Evolutionary conservation across 2,797 vertebrate species (phyloP), one percentile per base, ranked within the genome.

Genomic region (Aulostomus chinensis): DNA sequence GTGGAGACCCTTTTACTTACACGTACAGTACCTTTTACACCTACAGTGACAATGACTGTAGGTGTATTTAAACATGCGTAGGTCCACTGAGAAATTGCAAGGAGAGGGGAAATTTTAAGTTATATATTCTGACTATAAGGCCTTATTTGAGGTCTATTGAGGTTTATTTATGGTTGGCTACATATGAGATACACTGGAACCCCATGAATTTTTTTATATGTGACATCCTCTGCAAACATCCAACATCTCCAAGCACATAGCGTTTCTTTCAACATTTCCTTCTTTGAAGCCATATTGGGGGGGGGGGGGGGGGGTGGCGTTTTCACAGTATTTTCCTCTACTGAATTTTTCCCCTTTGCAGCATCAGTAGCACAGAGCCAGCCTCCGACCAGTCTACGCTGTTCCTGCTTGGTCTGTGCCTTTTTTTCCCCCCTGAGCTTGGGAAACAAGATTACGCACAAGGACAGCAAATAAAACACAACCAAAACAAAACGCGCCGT

Each of bases 301-400:
- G 78, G 42, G 18, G 2, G 16, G 42, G 18, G 2, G 16, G n/a
- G n/a, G n/a, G n/a, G n/a, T n/a, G 79, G 77, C 74, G 72, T 78
- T 84, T 76, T 68, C 75, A 29, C 36, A 52, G 30, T 40, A 38
- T 68, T 69, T 54, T 51, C 63, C 60, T 47, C 41, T 12, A 58
- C 48, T 80, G 73, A 80, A 84, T 88, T 88, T 87, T 84, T 78
- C 50, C 86, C 83, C 85, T 83, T 73, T 58, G 80, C 86, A 89
- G 87, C 83, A 86, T 87, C 88, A 83, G 84, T 80, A 89, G 86
- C 68, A 66, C 57, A 77, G 84, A 86, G 75, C 80, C 87, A 73
- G 84, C 88, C 88, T 86, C 84, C 85, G 49, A 68, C 53, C 78
- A 80, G 37, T 63, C 69, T 51, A 65, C 81, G 50, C 68, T 58